Base-by-base conservation (phyloP, 2,888 invertebrate species). In the Deroplatys truncata region DNA sequence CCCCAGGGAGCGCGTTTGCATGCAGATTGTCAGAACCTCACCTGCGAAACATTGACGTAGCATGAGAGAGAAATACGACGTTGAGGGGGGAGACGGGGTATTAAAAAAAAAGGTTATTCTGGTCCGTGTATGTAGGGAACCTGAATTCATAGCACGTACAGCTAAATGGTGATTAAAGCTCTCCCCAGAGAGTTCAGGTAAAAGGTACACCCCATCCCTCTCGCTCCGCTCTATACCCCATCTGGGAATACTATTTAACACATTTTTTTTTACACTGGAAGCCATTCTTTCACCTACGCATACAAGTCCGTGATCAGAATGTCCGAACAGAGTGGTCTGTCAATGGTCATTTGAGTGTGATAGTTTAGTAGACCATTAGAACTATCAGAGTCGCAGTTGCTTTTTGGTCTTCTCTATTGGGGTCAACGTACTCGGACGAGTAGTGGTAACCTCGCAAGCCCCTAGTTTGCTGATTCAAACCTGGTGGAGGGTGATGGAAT, bases 111-210 rank as follows among this genome's bases (percentile, higher is more conserved):
- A 72, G 56, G 56, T 72, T 72, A 72, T 72, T 72, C 56, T 72
- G 56, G 56, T 9, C 56, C 56, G 56, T 25, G 56, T 72, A 72
- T 72, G 56, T 25, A 72, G 56, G 56, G 56, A 72, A n/a, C 28
- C 4, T n/a, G 35, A 87, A 87, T 87, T 87, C 87, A 16, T 83
- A 20, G 87, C 87, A 87, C 87, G 87, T 87, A 83, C 43, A 25
- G 28, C 83, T 87, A 87, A 87, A 87, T 87, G 87, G 87, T 87
- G 87, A 87, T 87, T 87, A 87, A 87, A 83, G 87, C 35, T 83
- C 82, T 35, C 87, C 83, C 31, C 82, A 87, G 87, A 72, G 56
- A 72, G 56, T 72, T 72, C 56, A 72, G 56, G 56, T 72, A 72
- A 72, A 72, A 72, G 56, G 56, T 72, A 72, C 56, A 72, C 56